Base-by-base conservation (phyloP, 2,797 vertebrate genomes). In the Atherinosoma microstoma region DNA sequence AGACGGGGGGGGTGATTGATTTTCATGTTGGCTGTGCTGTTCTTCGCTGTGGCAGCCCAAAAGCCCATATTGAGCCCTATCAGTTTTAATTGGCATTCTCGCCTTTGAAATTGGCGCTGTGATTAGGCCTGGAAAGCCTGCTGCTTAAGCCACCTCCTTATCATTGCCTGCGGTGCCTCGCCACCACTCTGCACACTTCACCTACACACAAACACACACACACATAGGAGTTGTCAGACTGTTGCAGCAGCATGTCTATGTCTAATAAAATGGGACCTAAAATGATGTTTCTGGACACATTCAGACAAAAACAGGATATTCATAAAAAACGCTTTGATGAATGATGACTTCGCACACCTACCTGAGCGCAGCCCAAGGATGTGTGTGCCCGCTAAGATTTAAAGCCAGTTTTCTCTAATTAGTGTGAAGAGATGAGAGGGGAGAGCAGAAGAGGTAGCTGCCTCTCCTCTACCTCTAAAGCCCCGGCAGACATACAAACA, bases 51-150 rank as follows among this genome's bases (percentile, higher is more conserved):
- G 86, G 89, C 89, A 87, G 82, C 77, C 85, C 77, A 67, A 92
- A 92, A 93, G 85, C 91, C 85, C 84, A 64, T 82, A 91, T 88
- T 93, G 92, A 94, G 93, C 89, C 91, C 85, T 85, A 88, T 92
- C 92, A 88, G 58, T 92, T 94, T 94, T 95, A 94, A 94, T 94
- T 94, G 93, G 91, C 81, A 47, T 83, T 79, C 83, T 91, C 49
- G 79, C 82, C 89, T 94, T 93, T 94, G 93, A 95, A 94, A 94
- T 91, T 87, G 76, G 56, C 78, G 78, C 82, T 74, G 89, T 93
- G 92, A 94, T 93, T 93, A 92, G 88, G 64, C 82, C 73, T 74
- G 68, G 79, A 88, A 90, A 91, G 87, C 84, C 76, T 71, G 57
- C 81, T 73, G 82, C 85, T 84, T 90, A 91, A 94, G 88, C 84